A percentile compares a stretch with the other conserved stretches of the same genome.
Evolutionary conservation across 2,797 vertebrate genomes (phyloP).

Genomic region (Urosaurus nigricauda): DNA sequence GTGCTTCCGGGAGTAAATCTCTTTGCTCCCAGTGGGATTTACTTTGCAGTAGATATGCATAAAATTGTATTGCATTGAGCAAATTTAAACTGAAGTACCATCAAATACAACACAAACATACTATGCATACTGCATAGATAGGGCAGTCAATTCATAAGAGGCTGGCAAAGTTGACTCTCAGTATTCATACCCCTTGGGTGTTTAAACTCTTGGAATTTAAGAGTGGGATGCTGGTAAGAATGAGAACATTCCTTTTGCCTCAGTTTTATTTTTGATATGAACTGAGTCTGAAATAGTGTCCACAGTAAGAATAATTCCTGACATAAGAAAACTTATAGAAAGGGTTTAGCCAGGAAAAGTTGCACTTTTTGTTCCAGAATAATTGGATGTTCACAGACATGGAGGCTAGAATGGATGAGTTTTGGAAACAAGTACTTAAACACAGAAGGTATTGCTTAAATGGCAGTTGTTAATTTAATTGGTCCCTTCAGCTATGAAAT

Average conservation of each 20-base stretch:
- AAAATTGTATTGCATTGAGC: neutral
- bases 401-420: neutral
- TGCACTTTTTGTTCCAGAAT: neutral
- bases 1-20: too few relatives aligned
- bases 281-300: neutral
- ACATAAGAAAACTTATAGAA: neutral
- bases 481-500: constrained; percentile 17
- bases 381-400: neutral
- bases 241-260: neutral
- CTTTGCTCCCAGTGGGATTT: neutral
- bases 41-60: neutral
- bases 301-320: neutral
- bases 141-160: neutral
- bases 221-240: neutral
- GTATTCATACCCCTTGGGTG: neutral
- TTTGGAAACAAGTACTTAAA: neutral
- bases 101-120: neutral
- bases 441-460: neutral
- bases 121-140: neutral
- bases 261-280: neutral
- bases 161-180: neutral
- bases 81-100: neutral
- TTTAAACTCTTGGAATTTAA: neutral
- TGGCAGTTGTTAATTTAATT: constrained; percentile 20
- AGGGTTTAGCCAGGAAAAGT: neutral